Conservation (phyloP, 2,888 invertebrate species). For the Melikaiella ostensackeni region DNA sequence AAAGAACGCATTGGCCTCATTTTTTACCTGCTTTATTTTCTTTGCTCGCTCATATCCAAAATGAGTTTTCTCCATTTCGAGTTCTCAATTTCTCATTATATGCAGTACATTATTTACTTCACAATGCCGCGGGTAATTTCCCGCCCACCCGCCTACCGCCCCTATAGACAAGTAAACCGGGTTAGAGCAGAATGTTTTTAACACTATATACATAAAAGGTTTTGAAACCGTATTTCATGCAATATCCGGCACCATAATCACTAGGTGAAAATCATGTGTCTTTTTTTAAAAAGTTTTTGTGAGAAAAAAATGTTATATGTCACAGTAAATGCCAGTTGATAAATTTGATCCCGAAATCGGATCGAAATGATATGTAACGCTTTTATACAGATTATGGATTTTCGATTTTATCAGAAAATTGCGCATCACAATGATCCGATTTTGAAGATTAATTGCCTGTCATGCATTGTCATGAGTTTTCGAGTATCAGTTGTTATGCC, state of each 20-base stretch:
- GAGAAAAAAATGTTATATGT: neutral
- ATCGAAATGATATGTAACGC: no score
- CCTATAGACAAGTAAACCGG: conserved; percentile 10
- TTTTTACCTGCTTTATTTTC: neutral
- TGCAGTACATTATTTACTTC: conserved; percentile 15
- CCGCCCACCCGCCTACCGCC: conserved; percentile 15
- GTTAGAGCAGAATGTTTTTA: conserved; percentile 28
- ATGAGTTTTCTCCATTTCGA: conserved; percentile 25
- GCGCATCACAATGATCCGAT: no score
- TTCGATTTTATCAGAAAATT: no score
- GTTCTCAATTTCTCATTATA: neutral
- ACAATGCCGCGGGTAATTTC: conserved; percentile 9
- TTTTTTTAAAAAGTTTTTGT: neutral
- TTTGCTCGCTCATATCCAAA: neutral
- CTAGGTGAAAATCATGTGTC: neutral
- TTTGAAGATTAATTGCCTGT: no score
- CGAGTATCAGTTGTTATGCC: no score
- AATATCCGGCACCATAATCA: neutral
- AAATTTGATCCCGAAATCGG: no score
- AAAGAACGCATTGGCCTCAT: neutral
- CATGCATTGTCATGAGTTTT: no score
- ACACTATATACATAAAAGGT: neutral
- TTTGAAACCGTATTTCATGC: conserved; percentile 20
- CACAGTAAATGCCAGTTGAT: no score
- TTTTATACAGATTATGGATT: no score